These are phyloP conservation scores for Cebus imitator DNA, from an alignment of 2,113 vertebrate genomes.

Conservation along the genomic window DNA sequence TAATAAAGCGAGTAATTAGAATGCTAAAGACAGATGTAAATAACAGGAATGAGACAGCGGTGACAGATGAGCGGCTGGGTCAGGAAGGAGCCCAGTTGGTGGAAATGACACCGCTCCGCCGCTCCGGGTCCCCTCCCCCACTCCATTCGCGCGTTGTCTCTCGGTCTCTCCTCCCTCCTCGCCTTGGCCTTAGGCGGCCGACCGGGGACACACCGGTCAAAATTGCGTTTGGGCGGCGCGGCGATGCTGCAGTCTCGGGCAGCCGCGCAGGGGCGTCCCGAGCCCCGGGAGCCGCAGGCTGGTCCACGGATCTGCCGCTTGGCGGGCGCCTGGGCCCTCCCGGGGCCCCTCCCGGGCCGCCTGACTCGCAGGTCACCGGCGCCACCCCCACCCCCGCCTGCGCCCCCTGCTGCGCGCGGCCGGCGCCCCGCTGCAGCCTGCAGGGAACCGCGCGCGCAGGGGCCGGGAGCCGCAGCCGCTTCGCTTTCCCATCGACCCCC, in stretches of 20 bases:
- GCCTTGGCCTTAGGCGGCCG: slow-evolving; percentile 88
- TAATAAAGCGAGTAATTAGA: slow-evolving; percentile 99
- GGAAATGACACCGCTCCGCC: slow-evolving; percentile 87
- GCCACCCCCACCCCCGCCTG: too few species aligned
- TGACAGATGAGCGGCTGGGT: slow-evolving; percentile 95
- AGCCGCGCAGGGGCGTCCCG: slow-evolving; percentile 14
- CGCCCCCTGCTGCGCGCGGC: neutral
- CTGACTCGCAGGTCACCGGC: too few species aligned
- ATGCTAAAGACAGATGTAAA: slow-evolving; percentile 99
- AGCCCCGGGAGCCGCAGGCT: neutral
- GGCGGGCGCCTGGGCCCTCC: neutral
- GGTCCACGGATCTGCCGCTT: rapidly evolving
- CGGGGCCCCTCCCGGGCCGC: neutral
- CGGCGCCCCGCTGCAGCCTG: neutral
- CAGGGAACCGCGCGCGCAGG: rapidly evolving
- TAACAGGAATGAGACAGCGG: slow-evolving; percentile 97
- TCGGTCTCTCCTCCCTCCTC: neutral
- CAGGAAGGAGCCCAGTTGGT: slow-evolving; percentile 91
- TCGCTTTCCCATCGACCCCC: rapidly evolving
- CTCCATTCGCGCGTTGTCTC: neutral
- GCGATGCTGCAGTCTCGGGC: neutral
- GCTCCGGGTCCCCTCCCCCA: neutral
- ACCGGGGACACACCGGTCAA: slow-evolving; percentile 86
- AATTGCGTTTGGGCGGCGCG: slow-evolving; percentile 84
- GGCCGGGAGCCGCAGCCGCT: neutral